Evolutionary conservation across 2,888 invertebrate genomes (phyloP).

Genomic region (Meloe dianella): DNA sequence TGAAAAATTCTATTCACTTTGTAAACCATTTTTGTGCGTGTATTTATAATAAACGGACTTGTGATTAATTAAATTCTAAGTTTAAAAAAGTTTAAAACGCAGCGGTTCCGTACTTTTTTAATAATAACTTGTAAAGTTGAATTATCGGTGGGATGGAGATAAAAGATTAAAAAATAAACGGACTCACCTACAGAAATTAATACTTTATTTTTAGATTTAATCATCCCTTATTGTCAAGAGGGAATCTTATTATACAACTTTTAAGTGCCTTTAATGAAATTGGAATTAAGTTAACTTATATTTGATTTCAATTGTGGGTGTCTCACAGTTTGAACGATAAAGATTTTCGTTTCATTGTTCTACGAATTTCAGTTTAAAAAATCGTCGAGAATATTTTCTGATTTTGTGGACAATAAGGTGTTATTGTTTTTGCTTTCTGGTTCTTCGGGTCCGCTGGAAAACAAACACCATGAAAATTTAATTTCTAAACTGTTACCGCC

Average conservation of each 20-base stretch:
- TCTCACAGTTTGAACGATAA: not conserved
- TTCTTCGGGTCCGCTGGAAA: not conserved
- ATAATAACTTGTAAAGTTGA: constrained; percentile 28
- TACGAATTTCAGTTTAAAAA: not conserved
- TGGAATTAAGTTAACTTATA: not conserved
- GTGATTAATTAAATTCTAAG: constrained; percentile 31
- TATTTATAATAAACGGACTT: not conserved
- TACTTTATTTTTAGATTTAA: constrained; percentile 21
- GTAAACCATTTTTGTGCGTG: not conserved
- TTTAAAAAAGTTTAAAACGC: constrained; percentile 26
- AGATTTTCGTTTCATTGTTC: not conserved
- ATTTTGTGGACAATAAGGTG: constrained; percentile 15
- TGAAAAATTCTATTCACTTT: not conserved
- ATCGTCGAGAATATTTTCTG: not conserved
- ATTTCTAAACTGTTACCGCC: constrained; percentile 31
- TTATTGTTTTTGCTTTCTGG: constrained; percentile 5
- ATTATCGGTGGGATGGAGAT: constrained; percentile 18
- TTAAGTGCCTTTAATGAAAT: constrained; percentile 7
- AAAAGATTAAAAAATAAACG: constrained; percentile 21
- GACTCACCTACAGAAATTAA: constrained; percentile 16
- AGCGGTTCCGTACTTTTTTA: constrained; percentile 27
- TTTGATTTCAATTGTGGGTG: not conserved
- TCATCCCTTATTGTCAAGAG: constrained; percentile 1
- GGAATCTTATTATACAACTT: constrained; percentile 15
- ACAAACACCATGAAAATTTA: constrained; percentile 26